These are phyloP conservation scores for Gymnodraco acuticeps DNA, from an alignment of 2,797 vertebrate genomes.

Conservation along the genomic window DNA sequence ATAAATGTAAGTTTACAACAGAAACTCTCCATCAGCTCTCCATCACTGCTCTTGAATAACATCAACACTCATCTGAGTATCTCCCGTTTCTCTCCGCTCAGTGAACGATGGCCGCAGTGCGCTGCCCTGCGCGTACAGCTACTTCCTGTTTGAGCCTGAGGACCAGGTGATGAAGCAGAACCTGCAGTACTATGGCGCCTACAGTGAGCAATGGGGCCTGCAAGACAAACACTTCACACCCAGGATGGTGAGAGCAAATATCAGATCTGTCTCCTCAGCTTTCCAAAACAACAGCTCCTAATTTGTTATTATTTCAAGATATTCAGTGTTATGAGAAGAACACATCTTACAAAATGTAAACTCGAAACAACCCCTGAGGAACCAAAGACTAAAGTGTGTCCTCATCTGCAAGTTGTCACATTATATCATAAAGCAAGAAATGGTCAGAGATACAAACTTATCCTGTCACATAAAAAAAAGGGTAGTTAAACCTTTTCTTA, in stretches of 20 bases:
- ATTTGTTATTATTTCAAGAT: neutral
- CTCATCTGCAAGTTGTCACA: neutral
- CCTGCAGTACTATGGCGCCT: constrained; percentile 89
- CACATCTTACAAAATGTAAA: neutral
- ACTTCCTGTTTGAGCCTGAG: constrained; percentile 89
- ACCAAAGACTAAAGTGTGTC: neutral
- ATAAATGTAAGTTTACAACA: constrained; percentile 85
- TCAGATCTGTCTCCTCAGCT: neutral
- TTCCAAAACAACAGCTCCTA: neutral
- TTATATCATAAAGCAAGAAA: neutral
- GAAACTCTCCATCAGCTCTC: no score
- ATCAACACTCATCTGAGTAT: neutral
- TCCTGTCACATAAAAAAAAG: neutral
- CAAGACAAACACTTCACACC: constrained; percentile 86
- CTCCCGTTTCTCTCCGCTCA: constrained; percentile 51
- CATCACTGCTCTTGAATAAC: neutral
- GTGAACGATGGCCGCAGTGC: constrained; percentile 90
- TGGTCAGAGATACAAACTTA: neutral
- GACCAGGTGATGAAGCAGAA: constrained; percentile 93
- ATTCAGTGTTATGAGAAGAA: neutral
- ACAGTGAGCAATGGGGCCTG: constrained; percentile 89
- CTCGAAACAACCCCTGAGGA: neutral
- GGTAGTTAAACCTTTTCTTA: neutral
- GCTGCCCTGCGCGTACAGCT: constrained; percentile 89
- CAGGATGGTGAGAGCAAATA: constrained; percentile 81